Percentiles rank a stretch among this genome's conserved stretches.
phyloP scores from a whole-genome alignment of 2,797 vertebrate genomes.

The Pangasius krempfi region DNA sequence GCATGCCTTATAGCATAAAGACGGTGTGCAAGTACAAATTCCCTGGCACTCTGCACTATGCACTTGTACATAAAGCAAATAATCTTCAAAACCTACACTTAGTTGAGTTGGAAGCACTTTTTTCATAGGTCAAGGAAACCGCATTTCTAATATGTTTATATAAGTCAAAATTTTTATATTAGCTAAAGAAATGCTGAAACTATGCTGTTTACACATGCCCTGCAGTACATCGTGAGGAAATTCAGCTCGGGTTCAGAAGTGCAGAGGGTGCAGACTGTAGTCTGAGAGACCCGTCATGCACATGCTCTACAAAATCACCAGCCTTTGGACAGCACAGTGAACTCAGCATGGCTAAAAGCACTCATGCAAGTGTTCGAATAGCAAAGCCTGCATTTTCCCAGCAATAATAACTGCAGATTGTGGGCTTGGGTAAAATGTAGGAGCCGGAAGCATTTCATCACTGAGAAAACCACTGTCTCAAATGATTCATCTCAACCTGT shows the following conservation, averaged over 20 bases:
- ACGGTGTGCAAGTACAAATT: background rate
- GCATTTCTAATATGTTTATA: constrained; percentile 15
- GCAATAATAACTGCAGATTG: background rate
- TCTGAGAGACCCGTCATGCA: background rate
- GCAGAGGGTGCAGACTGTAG: background rate
- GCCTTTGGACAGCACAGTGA: background rate
- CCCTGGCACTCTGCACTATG: background rate
- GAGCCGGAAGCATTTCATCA: background rate
- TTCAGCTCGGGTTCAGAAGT: background rate
- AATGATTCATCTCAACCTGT: constrained; percentile 7
- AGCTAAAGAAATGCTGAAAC: background rate
- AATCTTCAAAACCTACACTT: background rate
- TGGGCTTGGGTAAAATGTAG: background rate
- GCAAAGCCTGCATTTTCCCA: constrained; percentile 4
- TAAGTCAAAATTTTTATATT: background rate
- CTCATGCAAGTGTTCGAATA: constrained; percentile 1
- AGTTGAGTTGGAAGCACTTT: background rate
- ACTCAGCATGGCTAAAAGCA: constrained; percentile 20
- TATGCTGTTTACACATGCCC: background rate
- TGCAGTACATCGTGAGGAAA: background rate
- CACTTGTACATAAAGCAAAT: background rate
- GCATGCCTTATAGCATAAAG: background rate
- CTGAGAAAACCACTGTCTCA: background rate
- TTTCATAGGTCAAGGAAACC: constrained; percentile 1
- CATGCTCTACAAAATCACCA: background rate